These are phyloP conservation scores for Cantharis rufa DNA, from an alignment of 2,888 invertebrate genomes.

Conservation along the genomic window DNA sequence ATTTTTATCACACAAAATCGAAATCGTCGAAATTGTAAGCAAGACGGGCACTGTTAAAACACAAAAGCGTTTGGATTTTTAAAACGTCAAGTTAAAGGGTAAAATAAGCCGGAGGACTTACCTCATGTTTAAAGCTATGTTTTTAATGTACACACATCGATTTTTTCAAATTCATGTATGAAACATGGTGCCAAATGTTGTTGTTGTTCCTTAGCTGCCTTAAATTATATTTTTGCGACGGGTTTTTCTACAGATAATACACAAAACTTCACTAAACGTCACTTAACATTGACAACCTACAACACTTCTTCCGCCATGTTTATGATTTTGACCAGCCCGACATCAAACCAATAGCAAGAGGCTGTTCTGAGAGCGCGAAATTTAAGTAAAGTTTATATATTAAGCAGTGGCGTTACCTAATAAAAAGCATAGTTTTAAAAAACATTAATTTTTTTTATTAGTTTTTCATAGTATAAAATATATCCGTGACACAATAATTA, in stretches of 20 bases:
- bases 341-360: slow-evolving; percentile 34
- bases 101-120: slow-evolving; percentile 29
- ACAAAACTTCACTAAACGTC: slow-evolving; percentile 27
- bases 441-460: background rate
- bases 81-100: background rate
- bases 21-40: background rate
- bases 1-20: background rate
- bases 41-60: background rate
- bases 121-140: slow-evolving; percentile 43
- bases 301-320: slow-evolving; percentile 39
- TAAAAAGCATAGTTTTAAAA: background rate
- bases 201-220: slow-evolving; percentile 6
- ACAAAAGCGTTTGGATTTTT: background rate
- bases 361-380: background rate
- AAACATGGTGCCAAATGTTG: slow-evolving; percentile 36
- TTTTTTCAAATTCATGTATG: slow-evolving; percentile 38
- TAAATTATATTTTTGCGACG: slow-evolving; percentile 2
- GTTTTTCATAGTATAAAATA: no score
- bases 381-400: background rate
- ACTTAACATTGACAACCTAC: slow-evolving; percentile 25
- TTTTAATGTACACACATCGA: slow-evolving; percentile 42
- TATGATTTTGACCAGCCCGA: slow-evolving; percentile 49
- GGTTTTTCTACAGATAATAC: slow-evolving; percentile 9
- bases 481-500: background rate
- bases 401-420: background rate